Conservation (phyloP, 23 tunicate genomes). For the Styela clava region DNA sequence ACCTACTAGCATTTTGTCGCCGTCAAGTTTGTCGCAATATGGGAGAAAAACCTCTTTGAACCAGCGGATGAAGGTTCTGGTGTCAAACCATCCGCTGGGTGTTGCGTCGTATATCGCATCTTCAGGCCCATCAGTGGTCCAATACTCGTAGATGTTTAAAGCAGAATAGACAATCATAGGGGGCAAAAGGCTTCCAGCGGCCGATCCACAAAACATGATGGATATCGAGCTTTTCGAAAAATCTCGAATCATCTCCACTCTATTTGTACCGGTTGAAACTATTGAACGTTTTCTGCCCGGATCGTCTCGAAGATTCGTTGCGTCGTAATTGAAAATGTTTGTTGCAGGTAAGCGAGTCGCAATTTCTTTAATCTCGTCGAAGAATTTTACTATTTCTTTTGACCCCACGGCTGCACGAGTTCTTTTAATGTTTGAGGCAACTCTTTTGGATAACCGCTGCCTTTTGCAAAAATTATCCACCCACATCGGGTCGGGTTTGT, state of each 20-base stretch:
- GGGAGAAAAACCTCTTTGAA: no score
- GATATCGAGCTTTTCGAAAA: background rate
- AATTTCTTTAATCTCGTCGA: background rate
- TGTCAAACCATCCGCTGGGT: background rate
- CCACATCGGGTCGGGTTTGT: background rate
- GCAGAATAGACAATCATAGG: background rate
- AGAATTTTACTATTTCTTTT: background rate
- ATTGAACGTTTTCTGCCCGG: background rate
- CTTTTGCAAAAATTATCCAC: background rate
- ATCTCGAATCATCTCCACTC: background rate
- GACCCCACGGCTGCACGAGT: background rate
- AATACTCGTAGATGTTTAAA: background rate
- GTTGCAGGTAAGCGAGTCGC: background rate
- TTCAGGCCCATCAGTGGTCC: background rate
- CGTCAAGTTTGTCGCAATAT: no score
- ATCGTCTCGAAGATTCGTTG: background rate
- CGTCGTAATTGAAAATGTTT: background rate
- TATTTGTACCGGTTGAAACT: background rate
- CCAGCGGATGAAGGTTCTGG: no score
- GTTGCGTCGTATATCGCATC: background rate
- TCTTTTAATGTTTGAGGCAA: background rate
- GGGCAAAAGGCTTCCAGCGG: background rate
- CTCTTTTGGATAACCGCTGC: background rate
- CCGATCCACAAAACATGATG: constrained; percentile 1
- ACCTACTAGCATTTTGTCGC: no score